Base-by-base conservation (phyloP, 92 coral and sea anemone genomes). In the Epizoanthus rinbou region DNA sequence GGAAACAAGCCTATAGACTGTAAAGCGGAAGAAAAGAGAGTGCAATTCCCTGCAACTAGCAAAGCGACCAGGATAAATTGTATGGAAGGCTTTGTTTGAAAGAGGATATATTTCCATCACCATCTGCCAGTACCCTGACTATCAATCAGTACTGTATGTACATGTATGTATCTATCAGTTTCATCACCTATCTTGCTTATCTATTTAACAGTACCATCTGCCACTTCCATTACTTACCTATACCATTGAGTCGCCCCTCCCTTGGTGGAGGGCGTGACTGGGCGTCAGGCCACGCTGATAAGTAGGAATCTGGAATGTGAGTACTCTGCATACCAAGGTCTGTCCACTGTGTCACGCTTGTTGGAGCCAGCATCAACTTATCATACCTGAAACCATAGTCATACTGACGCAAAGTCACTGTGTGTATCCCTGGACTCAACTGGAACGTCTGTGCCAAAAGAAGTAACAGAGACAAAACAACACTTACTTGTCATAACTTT, bases 281-380 rank as follows among this genome's bases (percentile, higher is more conserved):
- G 2, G 6, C 21, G 8, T 19, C 69, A 28, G 98, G 94, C 35
- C 15, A 56, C 24, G 94, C 90, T 8, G 60, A 19, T 17, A 96
- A 76, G 66, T 64, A 41, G n/a, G 96, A 86, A 60, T 96, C 99
- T 19, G 99, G 91, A 9, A 96, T 96, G 58, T 86, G 85, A 8
- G 81, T 91, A 64, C 98, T 96, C 82, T 96, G 98, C 94, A 96
- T 90, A 45, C 99, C 99, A 16, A 96, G 86, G 73, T 94, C 98
- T 23, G 88, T 80, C 99, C 99, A 96, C 72, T 85, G 88, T 3
- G 73, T 47, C 54, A 96, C 81, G 24, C 16, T 17, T 6, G 67
- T 68, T 14, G 99, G 98, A 16, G 93, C 91, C 16, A 96, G 83
- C 33, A 84, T 87, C 33, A 96, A 22, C 35, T 83, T 85, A 39